Conservation (phyloP, 2,888 invertebrate species). For the Lochmaea capreae region DNA sequence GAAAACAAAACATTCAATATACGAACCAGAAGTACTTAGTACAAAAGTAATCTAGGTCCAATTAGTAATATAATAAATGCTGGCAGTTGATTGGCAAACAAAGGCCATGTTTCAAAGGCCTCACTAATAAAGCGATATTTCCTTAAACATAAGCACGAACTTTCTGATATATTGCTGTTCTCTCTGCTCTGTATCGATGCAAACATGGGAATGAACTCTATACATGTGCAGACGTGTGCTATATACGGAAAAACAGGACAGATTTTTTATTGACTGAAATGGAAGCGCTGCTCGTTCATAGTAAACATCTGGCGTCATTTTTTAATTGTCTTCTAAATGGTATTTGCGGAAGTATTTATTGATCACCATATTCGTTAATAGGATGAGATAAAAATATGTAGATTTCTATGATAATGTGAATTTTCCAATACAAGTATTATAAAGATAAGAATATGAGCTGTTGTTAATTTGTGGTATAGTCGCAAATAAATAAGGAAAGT, state of each 20-base stretch:
- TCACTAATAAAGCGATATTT: conserved; percentile 53
- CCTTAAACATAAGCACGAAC: conserved; percentile 45
- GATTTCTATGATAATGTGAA: too few species aligned
- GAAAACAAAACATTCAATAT: conserved; percentile 22
- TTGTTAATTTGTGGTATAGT: too few species aligned
- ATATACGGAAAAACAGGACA: conserved; percentile 46
- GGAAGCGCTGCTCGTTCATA: conserved; percentile 32
- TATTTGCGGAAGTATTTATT: conserved; percentile 20
- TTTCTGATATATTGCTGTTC: conserved; percentile 43
- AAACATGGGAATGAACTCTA: conserved; percentile 48
- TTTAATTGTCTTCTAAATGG: conserved; percentile 20
- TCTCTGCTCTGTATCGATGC: conserved; percentile 45
- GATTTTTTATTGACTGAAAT: conserved; percentile 39
- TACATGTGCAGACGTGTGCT: conserved; percentile 46
- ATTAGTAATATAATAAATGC: conserved; percentile 54
- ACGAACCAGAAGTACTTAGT: conserved; percentile 35
- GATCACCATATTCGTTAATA: conserved; percentile 7
- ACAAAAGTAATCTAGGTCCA: conserved; percentile 51
- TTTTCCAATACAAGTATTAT: too few species aligned
- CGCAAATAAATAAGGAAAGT: too few species aligned
- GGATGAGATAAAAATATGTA: not conserved
- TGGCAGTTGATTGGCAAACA: conserved; percentile 56
- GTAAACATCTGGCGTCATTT: conserved; percentile 29
- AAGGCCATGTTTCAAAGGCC: conserved; percentile 52
- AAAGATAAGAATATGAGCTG: too few species aligned